Conservation (phyloP, 2,888 invertebrate species). For the Andrena bucephala region DNA sequence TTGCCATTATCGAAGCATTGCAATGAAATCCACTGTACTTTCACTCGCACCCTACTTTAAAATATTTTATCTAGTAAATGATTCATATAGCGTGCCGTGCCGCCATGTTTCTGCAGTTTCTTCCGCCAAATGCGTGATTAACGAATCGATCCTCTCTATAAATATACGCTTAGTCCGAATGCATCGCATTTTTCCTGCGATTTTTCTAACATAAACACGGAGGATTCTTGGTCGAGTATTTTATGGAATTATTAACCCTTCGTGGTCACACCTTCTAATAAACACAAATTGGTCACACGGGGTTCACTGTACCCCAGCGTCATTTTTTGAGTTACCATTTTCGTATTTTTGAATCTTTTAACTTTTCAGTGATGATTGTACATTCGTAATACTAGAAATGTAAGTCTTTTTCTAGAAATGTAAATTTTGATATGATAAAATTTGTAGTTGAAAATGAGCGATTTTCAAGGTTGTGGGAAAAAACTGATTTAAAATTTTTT, state of each 20-base stretch:
- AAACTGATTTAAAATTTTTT: too few relatives aligned
- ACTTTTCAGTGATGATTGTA: too few relatives aligned
- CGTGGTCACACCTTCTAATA: too few relatives aligned
- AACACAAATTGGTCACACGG: too few relatives aligned
- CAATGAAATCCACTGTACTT: slow-evolving; percentile 7
- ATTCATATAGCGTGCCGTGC: background rate
- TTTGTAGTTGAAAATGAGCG: too few relatives aligned
- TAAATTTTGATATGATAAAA: too few relatives aligned
- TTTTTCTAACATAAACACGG: background rate
- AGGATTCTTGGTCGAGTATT: background rate
- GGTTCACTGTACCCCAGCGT: too few relatives aligned
- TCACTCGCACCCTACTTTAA: background rate
- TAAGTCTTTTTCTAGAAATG: too few relatives aligned
- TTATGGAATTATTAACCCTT: background rate
- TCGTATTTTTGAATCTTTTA: too few relatives aligned
- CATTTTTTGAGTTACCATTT: too few relatives aligned
- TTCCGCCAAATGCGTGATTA: slow-evolving; percentile 1
- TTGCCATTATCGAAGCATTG: slow-evolving; percentile 10
- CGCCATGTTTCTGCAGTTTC: background rate
- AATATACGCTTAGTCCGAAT: background rate
- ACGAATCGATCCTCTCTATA: slow-evolving; percentile 2
- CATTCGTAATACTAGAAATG: too few relatives aligned
- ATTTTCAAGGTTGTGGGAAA: too few relatives aligned
- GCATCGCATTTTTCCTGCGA: background rate
- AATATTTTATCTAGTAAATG: background rate